Evolutionary conservation across 2,797 vertebrate species (phyloP), one percentile per base, ranked within the genome.

Genomic region (Nyctibius grandis): DNA sequence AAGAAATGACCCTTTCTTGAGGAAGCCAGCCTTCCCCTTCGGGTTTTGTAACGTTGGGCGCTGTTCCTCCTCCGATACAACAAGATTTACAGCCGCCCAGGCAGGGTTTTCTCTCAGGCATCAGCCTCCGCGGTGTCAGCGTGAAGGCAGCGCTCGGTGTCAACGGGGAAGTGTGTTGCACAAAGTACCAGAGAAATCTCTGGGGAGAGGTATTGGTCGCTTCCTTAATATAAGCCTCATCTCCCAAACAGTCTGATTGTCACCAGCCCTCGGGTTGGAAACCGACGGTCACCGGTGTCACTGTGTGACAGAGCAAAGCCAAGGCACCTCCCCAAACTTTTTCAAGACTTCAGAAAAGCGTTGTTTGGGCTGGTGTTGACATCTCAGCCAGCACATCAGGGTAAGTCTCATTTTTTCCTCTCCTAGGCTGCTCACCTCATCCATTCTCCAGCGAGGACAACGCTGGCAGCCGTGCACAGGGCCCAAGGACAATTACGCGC

Each of bases 11-110:
- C 28, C 40, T 28, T 72, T 48, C 42, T 8, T 33, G 40, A 51
- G 59, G 53, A 65, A 60, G 67, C 15, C 11, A 53, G 40, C 45
- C 51, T 67, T 42, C 36, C 60, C 23, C 7, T 7, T 7, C 1
- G 2, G 59, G 42, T 51, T 42, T 26, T n/a, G 33, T 11, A 54
- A 29, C 4, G 1, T 15, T 4, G 59, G 45, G 40, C 1, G 0
- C 67, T 53, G 72, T 12, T 47, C 31, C 72, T 31, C 51, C 57
- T 18, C 31, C 1, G 0, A 15, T 11, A 22, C 31, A 29, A 18
- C 5, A 22, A 10, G 40, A 45, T 31, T 28, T 21, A 38, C 42
- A 34, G 48, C 18, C 2, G 5, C 48, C 67, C 53, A 29, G 34
- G 36, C 0, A 3, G n/a, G 3, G 0, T 22, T 42, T 53, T 34